Evolutionary conservation across 2,113 vertebrate species (phyloP).

Genomic region (Prionailurus viverrinus): DNA sequence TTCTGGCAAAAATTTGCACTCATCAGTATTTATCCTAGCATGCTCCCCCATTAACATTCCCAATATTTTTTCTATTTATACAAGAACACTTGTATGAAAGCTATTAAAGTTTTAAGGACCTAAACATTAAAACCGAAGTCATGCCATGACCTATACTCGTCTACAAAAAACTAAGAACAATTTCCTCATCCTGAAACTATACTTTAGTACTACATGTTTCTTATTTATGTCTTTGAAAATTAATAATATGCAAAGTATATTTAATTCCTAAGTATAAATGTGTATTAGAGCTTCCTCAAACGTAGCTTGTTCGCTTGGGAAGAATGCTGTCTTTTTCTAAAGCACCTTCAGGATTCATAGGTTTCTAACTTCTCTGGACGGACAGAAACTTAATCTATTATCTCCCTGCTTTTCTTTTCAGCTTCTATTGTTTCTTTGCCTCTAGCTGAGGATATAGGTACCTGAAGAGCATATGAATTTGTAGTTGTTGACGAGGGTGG

Average conservation of each 20-base stretch:
- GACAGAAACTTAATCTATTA: not conserved
- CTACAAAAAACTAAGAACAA: constrained; percentile 35
- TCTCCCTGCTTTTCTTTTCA: not conserved
- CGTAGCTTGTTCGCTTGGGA: not conserved
- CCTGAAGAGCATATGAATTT: not conserved
- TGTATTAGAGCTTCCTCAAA: not conserved
- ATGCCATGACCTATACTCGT: not conserved
- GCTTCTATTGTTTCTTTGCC: not conserved
- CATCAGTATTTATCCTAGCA: not conserved
- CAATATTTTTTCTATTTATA: not conserved
- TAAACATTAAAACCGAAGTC: constrained; percentile 60
- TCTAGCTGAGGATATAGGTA: not conserved
- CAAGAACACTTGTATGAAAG: not conserved
- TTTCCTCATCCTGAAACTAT: constrained; percentile 11
- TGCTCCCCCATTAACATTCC: not conserved
- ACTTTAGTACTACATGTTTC: not conserved
- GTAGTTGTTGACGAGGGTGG: not conserved
- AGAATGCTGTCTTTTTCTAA: not conserved
- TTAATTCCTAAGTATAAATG: constrained; percentile 14
- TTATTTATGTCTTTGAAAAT: not conserved
- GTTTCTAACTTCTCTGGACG: not conserved
- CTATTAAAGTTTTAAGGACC: not conserved
- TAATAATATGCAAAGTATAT: not conserved
- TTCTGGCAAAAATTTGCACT: constrained; percentile 38
- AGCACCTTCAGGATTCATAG: not conserved